A percentile compares a stretch with the other conserved stretches of the same genome.
phyloP scores from a whole-genome alignment of 2,888 invertebrate genomes.

The Cremastobaeus sp. region DNA sequence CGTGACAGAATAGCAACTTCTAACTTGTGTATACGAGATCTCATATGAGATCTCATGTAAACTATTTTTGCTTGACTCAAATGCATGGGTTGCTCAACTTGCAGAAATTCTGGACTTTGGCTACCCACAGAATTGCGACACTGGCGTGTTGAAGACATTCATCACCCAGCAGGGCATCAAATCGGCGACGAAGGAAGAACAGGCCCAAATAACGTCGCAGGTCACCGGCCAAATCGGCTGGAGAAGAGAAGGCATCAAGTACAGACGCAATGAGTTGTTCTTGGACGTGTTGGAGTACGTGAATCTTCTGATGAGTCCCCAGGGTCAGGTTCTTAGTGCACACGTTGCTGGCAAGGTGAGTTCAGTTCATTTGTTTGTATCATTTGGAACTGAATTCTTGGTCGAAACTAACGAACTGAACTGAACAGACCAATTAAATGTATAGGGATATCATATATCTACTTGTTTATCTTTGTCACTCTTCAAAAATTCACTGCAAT shows the following conservation, averaged over 20 bases:
- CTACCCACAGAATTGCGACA: conserved; percentile 99
- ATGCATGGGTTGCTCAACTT: neutral
- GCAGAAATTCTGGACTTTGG: conserved; percentile 99
- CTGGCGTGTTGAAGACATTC: conserved; percentile 98
- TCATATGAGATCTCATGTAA: too few species aligned
- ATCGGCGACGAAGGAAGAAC: conserved; percentile 99
- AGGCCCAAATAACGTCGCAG: conserved; percentile 99
- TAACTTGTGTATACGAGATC: too few species aligned
- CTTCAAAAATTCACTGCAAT: too few species aligned
- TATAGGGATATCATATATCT: too few species aligned
- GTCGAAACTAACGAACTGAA: neutral
- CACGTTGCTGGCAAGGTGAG: conserved; percentile 96
- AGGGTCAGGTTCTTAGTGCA: conserved; percentile 98
- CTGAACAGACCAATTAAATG: too few species aligned
- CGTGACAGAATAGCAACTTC: too few species aligned
- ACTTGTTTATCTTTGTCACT: too few species aligned
- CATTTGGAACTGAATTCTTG: neutral
- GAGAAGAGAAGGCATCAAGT: conserved; percentile 99
- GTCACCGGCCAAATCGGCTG: conserved; percentile 99
- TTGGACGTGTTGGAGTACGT: conserved; percentile 99
- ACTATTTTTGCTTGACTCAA: too few species aligned
- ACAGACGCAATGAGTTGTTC: conserved; percentile 98
- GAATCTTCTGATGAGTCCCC: conserved; percentile 99
- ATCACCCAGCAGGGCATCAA: conserved; percentile 99
- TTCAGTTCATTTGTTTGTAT: neutral